Base-by-base conservation (phyloP, 2,888 invertebrate genomes). In the Drosophila macrospina region DNA sequence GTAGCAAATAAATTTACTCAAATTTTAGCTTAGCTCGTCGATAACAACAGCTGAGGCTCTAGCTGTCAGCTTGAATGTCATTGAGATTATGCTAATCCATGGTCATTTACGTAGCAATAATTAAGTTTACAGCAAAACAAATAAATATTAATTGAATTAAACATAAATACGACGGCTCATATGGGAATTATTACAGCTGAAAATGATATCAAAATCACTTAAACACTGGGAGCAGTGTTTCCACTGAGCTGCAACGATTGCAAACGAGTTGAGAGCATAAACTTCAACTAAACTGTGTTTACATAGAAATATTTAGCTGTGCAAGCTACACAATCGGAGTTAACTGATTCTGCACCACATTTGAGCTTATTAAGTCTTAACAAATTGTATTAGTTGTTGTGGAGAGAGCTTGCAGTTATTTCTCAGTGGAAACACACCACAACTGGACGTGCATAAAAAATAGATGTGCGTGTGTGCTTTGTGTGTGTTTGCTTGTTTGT, bases 1-100 rank as follows among this genome's bases (percentile, higher is more conserved):
- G 80, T 83, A 30, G 64, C 55, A 70, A 75, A 85, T 89, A 69
- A 81, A 76, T 84, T 74, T 84, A 60, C 70, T 70, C 63, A 70
- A 74, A 54, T 73, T 75, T 75, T 65, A 50, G 68, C 60, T 70
- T 28, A 54, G 69, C 70, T 51, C 57, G 48, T 69, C 60, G 78
- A 51, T 62, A 65, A 48, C 57, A 62, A 42, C 57, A 62, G 63
- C 48, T 42, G 66, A 10, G 41, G 28, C 37, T 52, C 37, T 47
- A 13, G 34, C 48, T 57, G 55, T 42, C 63, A 45, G 56, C 45
- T 47, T 64, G 54, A 42, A 10, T 64, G 20, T 39, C 36, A 59
- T 24, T 52, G 57, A 42, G 55, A 66, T 63, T 56, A 41, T 60
- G 69, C 66, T 76, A 80, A 86, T 76, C 64, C 66, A 26, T 55